These are phyloP conservation scores for Caenorhabditis japonica DNA, from an alignment of 2,888 invertebrate species.

Conservation along the genomic window DNA sequence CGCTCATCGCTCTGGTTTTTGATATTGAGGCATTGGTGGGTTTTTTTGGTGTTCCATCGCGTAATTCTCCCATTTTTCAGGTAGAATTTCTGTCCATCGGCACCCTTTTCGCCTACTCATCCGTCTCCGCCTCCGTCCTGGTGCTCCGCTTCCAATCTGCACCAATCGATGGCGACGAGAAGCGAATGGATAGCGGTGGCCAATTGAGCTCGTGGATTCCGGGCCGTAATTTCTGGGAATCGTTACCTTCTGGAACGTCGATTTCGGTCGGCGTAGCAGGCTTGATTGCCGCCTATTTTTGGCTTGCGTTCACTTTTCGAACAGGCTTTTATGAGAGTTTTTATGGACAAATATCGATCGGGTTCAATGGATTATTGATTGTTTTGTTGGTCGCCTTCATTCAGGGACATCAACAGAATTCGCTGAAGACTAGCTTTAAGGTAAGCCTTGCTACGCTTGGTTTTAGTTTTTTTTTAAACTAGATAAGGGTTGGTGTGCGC, in stretches of 20 bases:
- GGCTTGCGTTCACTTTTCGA: constrained; percentile 50
- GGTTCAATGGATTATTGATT: constrained; percentile 40
- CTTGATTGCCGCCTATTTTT: constrained; percentile 44
- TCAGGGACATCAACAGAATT: constrained; percentile 55
- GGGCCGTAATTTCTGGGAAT: constrained; percentile 49
- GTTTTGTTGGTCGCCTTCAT: constrained; percentile 52
- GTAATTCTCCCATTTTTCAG: constrained; percentile 14
- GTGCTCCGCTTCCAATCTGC: constrained; percentile 74
- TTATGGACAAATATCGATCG: constrained; percentile 29
- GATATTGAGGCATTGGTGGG: constrained; percentile 75
- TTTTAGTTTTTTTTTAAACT: background rate
- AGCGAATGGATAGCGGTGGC: constrained; percentile 55
- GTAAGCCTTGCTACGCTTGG: constrained; percentile 1
- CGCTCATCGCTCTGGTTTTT: constrained; percentile 75
- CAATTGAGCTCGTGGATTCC: constrained; percentile 55
- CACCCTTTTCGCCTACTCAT: constrained; percentile 62
- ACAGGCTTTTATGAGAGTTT: constrained; percentile 16
- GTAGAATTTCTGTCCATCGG: constrained; percentile 78
- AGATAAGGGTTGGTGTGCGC: no score
- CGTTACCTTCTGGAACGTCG: constrained; percentile 38
- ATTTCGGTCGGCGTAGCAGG: constrained; percentile 46
- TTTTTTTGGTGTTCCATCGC: no score
- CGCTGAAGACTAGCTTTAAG: constrained; percentile 55
- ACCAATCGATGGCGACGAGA: constrained; percentile 52
- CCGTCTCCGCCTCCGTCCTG: constrained; percentile 73